Percentiles rank a stretch among this genome's conserved stretches.
Conservation (phyloP, 2,888 invertebrate genomes). For the Tuberolachnus salignus region DNA sequence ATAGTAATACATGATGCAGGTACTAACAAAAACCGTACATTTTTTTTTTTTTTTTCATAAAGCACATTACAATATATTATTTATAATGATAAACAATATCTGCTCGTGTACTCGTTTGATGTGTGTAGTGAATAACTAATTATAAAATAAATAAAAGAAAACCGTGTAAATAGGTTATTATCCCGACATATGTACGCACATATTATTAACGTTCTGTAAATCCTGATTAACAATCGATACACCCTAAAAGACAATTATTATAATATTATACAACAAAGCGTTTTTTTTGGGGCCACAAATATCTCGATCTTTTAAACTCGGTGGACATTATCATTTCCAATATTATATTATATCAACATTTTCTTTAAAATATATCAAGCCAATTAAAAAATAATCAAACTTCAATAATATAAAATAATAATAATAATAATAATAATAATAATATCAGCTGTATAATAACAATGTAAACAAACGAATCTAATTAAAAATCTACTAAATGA, state of each 20-base stretch:
- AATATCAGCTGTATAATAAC: slow-evolving; percentile 50
- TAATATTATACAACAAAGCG: slow-evolving; percentile 49
- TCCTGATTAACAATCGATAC: slow-evolving; percentile 47
- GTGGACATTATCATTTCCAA: slow-evolving; percentile 36
- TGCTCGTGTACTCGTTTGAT: slow-evolving; percentile 38
- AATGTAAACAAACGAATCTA: slow-evolving; percentile 55
- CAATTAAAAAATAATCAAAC: slow-evolving; percentile 52
- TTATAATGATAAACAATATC: slow-evolving; percentile 48
- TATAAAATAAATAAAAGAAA: slow-evolving; percentile 50
- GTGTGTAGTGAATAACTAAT: slow-evolving; percentile 48
- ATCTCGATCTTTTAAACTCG: slow-evolving; percentile 35
- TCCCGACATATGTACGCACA: slow-evolving; percentile 21
- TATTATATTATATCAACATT: slow-evolving; percentile 39
- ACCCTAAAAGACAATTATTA: slow-evolving; percentile 50
- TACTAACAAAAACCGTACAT: slow-evolving; percentile 53
- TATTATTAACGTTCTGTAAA: slow-evolving; percentile 36
- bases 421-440: slow-evolving; percentile 50
- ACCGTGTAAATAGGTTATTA: slow-evolving; percentile 41
- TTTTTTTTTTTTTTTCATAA: slow-evolving; percentile 44
- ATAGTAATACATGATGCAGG: slow-evolving; percentile 53
- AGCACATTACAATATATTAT: slow-evolving; percentile 53
- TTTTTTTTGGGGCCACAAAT: slow-evolving; percentile 35
- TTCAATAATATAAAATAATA: slow-evolving; percentile 45
- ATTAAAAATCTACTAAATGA: slow-evolving; percentile 55
- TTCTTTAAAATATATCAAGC: slow-evolving; percentile 51